phyloP scores from a whole-genome alignment of 2,113 vertebrate species.

The Hystrix brachyura region DNA sequence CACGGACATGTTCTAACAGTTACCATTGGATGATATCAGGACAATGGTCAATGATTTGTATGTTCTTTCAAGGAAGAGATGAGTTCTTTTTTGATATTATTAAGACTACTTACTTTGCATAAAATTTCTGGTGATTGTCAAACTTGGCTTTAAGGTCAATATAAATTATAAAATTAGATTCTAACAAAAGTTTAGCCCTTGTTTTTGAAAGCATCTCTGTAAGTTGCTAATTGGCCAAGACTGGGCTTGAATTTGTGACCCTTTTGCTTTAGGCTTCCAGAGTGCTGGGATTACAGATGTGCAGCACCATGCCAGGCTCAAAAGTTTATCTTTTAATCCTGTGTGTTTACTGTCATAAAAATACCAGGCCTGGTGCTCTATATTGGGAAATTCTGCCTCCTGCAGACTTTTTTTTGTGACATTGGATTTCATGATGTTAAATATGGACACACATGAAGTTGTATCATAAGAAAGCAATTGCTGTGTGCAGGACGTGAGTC shows the following conservation, averaged over 20 bases:
- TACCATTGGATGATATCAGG: not conserved
- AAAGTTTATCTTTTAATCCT: not conserved
- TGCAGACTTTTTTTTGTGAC: not conserved
- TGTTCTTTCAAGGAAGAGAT: conserved; percentile 30
- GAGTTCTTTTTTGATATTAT: not conserved
- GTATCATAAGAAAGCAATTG: not conserved
- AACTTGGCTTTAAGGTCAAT: not conserved
- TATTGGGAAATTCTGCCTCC: not conserved
- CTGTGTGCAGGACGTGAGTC: not conserved
- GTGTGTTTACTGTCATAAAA: not conserved
- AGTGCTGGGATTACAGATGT: not conserved
- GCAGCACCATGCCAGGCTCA: not conserved
- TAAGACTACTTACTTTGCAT: not conserved
- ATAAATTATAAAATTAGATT: not conserved
- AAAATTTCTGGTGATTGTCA: conserved; percentile 2
- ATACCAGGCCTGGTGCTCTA: not conserved
- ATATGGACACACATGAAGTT: not conserved
- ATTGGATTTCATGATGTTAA: not conserved
- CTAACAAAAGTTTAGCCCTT: not conserved
- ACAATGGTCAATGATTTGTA: not conserved
- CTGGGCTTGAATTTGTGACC: not conserved
- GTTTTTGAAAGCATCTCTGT: not conserved
- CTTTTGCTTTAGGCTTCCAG: not conserved
- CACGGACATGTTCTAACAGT: not conserved
- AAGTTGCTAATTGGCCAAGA: not conserved